Base-by-base conservation (phyloP, 1,140 invertebrate genomes). In the Musca domestica region DNA sequence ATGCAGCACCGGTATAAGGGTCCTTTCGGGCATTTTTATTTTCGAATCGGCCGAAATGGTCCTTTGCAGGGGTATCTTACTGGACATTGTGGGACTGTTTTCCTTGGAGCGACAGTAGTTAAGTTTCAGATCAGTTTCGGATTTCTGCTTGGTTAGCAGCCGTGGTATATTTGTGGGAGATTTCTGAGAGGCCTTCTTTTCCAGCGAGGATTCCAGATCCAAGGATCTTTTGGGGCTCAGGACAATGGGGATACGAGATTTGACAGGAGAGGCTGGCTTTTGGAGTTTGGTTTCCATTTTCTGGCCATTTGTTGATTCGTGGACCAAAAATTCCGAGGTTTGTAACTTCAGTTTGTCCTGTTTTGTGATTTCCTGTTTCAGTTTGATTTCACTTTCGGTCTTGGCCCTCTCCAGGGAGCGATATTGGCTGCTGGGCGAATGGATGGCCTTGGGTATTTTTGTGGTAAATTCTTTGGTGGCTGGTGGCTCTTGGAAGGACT, bases 71-170 rank as follows among this genome's bases (percentile, higher is more conserved):
- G 67, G 49, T 10, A 64, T 52, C 1, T 58, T n/a, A 46, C 34
- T 71, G 70, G 30, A 0, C 71, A 69, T 19, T 70, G 52, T 30
- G 27, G 78, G 78, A 71, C 75, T 78, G n/a, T 68, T 63, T 65
- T 80, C 78, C 69, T 80, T 80, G 1, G 78, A 80, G 61, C 77
- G 78, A 56, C 75, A 75, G 41, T 61, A 61, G 12, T 70, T 71
- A 1, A 81, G 23, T 27, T 81, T 81, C 1, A 81, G 68, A 71
- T 81, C 78, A 15, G 78, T 81, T 64, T 81, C 78, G 10, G 78
- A 81, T 65, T 81, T 81, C 58, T 81, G 78, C 56, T 81, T 81
- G 12, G 67, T 61, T 47, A 81, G 58, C 34, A 74, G 71, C 0
- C 77, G 70, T 19, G 76, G 76, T 67, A 78, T 81, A 69, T 74